Conservation (phyloP, 2,113 vertebrate species). For the Neomonachus schauinslandi region DNA sequence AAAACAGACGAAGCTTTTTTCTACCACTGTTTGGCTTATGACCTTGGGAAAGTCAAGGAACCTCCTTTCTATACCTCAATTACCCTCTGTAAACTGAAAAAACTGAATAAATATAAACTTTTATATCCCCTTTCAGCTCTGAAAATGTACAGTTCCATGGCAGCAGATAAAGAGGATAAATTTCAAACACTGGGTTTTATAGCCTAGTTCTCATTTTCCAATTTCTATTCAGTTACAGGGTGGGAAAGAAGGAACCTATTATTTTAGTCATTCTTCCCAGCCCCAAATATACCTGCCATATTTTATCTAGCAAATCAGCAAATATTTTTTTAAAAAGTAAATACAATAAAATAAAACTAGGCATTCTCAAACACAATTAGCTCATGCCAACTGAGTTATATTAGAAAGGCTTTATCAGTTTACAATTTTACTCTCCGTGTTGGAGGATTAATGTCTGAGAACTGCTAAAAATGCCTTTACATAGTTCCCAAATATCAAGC, state of each 20-base stretch:
- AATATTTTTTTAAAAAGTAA: not conserved
- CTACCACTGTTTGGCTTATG: not conserved
- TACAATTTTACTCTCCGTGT: not conserved
- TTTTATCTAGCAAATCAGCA: slow-evolving; percentile 3
- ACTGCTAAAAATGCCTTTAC: slow-evolving; percentile 10
- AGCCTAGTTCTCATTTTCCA: not conserved
- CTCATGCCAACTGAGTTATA: not conserved
- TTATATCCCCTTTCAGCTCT: not conserved
- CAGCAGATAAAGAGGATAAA: not conserved
- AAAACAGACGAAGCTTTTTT: not conserved
- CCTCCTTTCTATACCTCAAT: not conserved
- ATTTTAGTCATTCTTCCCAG: not conserved
- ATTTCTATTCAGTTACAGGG: not conserved
- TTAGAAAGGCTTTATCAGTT: not conserved
- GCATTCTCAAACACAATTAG: not conserved
- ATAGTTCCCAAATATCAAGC: slow-evolving; percentile 9
- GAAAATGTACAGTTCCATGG: not conserved
- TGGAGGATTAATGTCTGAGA: not conserved
- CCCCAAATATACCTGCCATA: not conserved
- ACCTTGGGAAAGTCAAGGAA: not conserved
- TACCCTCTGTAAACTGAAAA: slow-evolving; percentile 12
- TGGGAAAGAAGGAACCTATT: not conserved
- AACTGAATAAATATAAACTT: not conserved
- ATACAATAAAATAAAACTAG: slow-evolving; percentile 3
- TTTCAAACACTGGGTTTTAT: not conserved